Conservation (phyloP, 2,888 invertebrate species). For the Anthophora plumipes region DNA sequence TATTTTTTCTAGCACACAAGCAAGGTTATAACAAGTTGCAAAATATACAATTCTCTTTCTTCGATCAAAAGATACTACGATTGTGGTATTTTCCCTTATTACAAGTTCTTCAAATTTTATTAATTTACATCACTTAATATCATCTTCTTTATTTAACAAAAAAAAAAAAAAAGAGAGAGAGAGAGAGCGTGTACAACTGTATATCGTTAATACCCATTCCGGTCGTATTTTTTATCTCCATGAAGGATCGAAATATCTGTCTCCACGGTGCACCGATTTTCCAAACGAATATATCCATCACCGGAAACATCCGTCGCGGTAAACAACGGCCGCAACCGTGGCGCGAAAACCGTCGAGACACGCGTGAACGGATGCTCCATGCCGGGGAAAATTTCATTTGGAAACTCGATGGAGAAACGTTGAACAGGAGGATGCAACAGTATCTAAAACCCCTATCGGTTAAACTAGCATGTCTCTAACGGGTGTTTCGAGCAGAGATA, state of each 20-base stretch:
- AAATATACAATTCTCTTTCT: too few relatives aligned
- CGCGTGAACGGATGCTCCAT: neutral
- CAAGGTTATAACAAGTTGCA: too few relatives aligned
- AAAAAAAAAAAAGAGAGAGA: neutral
- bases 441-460: neutral
- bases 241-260: conserved; percentile 15
- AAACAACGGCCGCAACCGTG: conserved; percentile 37
- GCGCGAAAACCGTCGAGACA: conserved; percentile 28
- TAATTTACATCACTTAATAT: neutral
- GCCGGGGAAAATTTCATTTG: conserved; percentile 26
- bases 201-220: conserved; percentile 20
- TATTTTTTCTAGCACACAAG: too few relatives aligned
- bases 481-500: neutral
- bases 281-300: conserved; percentile 31
- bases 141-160: conserved; percentile 22
- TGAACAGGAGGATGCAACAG: too few relatives aligned
- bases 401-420: neutral
- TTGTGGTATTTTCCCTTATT: too few relatives aligned
- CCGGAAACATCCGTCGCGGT: conserved; percentile 29
- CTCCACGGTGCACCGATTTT: conserved; percentile 11
- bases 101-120: too few relatives aligned
- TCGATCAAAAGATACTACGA: too few relatives aligned
- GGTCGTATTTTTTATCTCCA: conserved; percentile 10
- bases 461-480: neutral
- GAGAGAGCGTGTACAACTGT: neutral